Conservation (phyloP, 2,888 invertebrate genomes). For the Mellilla xanthometata region DNA sequence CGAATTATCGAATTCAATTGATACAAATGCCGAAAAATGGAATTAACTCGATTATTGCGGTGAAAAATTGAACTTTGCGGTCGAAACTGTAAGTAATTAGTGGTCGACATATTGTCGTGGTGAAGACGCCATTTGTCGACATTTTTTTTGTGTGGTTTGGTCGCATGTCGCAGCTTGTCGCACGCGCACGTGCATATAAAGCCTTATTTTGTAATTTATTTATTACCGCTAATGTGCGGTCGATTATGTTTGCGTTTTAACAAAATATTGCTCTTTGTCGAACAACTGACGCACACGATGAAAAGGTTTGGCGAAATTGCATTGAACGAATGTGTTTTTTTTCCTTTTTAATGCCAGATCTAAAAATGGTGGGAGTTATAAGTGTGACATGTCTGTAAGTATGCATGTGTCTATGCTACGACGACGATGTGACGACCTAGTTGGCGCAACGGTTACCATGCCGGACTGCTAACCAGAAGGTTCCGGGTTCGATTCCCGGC, state of each 20-base stretch:
- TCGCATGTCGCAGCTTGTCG: slow-evolving; percentile 42
- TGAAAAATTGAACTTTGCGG: slow-evolving; percentile 48
- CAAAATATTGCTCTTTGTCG: slow-evolving; percentile 1
- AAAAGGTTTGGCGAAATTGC: not conserved
- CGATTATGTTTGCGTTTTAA: slow-evolving; percentile 21
- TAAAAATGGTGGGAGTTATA: too few relatives aligned
- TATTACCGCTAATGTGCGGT: slow-evolving; percentile 13
- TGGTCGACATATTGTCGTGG: slow-evolving; percentile 45
- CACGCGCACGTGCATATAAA: slow-evolving; percentile 36
- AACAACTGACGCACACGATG: not conserved
- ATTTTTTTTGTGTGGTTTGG: slow-evolving; percentile 49
- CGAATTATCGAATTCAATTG: slow-evolving; percentile 49
- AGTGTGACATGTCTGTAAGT: too few relatives aligned
- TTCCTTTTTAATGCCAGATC: too few relatives aligned
- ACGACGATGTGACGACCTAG: too few relatives aligned
- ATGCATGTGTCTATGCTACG: too few relatives aligned
- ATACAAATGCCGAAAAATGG: slow-evolving; percentile 51
- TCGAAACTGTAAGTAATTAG: slow-evolving; percentile 56
- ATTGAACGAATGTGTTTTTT: too few relatives aligned
- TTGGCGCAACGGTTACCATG: too few relatives aligned
- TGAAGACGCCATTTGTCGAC: slow-evolving; percentile 42
- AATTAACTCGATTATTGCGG: slow-evolving; percentile 50
- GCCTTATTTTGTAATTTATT: slow-evolving; percentile 33
- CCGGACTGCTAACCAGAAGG: too few relatives aligned
- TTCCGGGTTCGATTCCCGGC: too few relatives aligned